Percentiles rank a stretch among this genome's conserved stretches.
These are phyloP conservation scores for Cataglyphis albicans DNA, from an alignment of 2,888 invertebrate species.

Conservation along the genomic window DNA sequence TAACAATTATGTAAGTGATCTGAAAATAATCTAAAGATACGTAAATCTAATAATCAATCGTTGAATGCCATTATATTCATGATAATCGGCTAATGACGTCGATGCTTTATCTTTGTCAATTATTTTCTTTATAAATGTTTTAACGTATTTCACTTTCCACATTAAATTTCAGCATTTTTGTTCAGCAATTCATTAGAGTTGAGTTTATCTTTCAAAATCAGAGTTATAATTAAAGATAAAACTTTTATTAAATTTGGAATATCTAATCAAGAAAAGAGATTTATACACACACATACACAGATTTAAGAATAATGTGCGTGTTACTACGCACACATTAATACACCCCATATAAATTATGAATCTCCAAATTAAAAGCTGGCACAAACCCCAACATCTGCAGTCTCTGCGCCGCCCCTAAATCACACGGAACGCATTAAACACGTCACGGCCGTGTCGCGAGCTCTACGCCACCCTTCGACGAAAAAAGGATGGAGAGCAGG, in stretches of 20 bases:
- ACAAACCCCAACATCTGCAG: slow-evolving; percentile 52
- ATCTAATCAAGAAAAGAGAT: slow-evolving; percentile 7
- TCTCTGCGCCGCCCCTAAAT: slow-evolving; percentile 45
- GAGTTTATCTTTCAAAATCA: neutral
- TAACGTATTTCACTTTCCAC: neutral
- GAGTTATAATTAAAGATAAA: neutral
- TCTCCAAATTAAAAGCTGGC: slow-evolving; percentile 52
- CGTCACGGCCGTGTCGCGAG: slow-evolving; percentile 48
- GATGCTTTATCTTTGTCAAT: neutral
- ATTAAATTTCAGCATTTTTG: neutral
- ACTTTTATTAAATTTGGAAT: slow-evolving; percentile 11
- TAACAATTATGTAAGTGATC: neutral
- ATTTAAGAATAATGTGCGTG: slow-evolving; percentile 35
- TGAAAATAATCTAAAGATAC: neutral
- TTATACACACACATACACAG: neutral
- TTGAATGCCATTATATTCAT: neutral
- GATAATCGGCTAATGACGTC: neutral
- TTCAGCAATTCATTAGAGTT: neutral
- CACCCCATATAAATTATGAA: slow-evolving; percentile 54
- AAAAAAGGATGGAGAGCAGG: neutral
- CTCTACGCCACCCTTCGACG: slow-evolving; percentile 40
- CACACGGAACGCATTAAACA: slow-evolving; percentile 54
- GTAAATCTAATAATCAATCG: neutral
- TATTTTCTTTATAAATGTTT: slow-evolving; percentile 3
- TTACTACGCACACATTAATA: slow-evolving; percentile 16